phyloP scores from a whole-genome alignment of 2,888 invertebrate genomes.

The Diploptera punctata region DNA sequence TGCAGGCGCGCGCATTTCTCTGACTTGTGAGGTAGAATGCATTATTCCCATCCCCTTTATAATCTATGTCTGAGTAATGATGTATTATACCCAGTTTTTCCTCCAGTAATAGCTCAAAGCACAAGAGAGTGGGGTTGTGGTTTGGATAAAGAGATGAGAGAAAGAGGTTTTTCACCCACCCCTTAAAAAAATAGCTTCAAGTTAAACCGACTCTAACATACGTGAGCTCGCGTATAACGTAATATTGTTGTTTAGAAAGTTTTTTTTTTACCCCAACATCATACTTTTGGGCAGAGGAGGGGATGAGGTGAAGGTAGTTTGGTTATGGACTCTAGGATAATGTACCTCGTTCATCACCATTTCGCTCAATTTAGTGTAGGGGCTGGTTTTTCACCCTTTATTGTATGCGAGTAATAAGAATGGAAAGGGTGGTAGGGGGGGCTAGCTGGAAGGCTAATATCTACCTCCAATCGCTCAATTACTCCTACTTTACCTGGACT shows the following conservation, averaged over 20 bases:
- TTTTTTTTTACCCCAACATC: slow-evolving; percentile 15
- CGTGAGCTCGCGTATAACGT: slow-evolving; percentile 4
- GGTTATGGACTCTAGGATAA: slow-evolving; percentile 35
- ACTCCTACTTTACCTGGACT: slow-evolving; percentile 33
- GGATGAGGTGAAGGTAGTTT: slow-evolving; percentile 25
- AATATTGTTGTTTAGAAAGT: slow-evolving; percentile 25
- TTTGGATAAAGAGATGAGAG: background rate
- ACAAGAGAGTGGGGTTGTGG: background rate
- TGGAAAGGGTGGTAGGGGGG: slow-evolving; percentile 25
- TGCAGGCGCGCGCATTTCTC: background rate
- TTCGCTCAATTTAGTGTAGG: slow-evolving; percentile 38
- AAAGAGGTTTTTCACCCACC: background rate
- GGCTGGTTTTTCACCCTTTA: slow-evolving; percentile 4
- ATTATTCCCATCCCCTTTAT: slow-evolving; percentile 16
- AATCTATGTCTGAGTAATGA: slow-evolving; percentile 29
- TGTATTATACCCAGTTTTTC: slow-evolving; percentile 24
- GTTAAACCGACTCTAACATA: slow-evolving; percentile 3
- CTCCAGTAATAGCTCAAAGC: slow-evolving; percentile 19
- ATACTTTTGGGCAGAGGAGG: background rate
- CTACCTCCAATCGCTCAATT: slow-evolving; percentile 38
- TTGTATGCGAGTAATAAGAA: slow-evolving; percentile 32
- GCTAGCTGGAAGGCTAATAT: slow-evolving; percentile 16
- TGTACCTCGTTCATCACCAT: slow-evolving; percentile 40
- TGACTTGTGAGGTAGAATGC: slow-evolving; percentile 17
- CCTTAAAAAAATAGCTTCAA: slow-evolving; percentile 1